phyloP scores from a whole-genome alignment of 1,140 invertebrate genomes.

The Lucilia cuprina region DNA sequence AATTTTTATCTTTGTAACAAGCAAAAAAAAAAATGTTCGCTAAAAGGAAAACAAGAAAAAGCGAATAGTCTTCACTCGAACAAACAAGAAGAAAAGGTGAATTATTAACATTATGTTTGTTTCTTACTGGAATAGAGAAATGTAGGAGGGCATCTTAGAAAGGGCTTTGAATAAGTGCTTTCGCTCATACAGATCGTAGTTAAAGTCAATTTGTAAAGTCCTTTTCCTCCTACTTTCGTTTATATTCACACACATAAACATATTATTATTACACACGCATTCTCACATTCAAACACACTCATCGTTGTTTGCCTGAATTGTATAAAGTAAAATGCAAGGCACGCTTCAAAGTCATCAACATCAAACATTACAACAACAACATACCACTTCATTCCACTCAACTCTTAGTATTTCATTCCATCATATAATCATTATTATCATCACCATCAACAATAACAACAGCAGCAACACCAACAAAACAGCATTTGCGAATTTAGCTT shows the following conservation, averaged over 20 bases:
- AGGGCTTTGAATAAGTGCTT: too few relatives aligned
- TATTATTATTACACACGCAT: too few relatives aligned
- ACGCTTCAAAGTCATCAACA: conserved; percentile 33
- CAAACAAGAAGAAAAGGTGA: neutral
- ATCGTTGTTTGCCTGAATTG: too few relatives aligned
- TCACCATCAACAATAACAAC: neutral
- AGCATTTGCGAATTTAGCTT: neutral
- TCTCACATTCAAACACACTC: too few relatives aligned
- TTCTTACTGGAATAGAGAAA: neutral
- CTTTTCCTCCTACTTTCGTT: too few relatives aligned
- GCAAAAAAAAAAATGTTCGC: neutral
- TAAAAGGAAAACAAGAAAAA: neutral
- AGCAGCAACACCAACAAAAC: neutral
- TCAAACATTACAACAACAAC: neutral
- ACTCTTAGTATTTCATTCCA: neutral
- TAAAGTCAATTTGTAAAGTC: too few relatives aligned
- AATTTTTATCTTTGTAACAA: neutral
- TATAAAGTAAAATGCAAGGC: conserved; percentile 26
- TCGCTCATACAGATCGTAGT: too few relatives aligned
- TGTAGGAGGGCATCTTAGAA: too few relatives aligned
- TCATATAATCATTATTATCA: neutral
- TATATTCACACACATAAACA: too few relatives aligned
- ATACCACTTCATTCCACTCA: neutral
- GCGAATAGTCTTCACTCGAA: neutral
- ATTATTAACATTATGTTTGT: neutral